A percentile compares a stretch with the other conserved stretches of the same genome.
Conservation (phyloP, 1,140 invertebrate genomes). For the Mya arenaria region DNA sequence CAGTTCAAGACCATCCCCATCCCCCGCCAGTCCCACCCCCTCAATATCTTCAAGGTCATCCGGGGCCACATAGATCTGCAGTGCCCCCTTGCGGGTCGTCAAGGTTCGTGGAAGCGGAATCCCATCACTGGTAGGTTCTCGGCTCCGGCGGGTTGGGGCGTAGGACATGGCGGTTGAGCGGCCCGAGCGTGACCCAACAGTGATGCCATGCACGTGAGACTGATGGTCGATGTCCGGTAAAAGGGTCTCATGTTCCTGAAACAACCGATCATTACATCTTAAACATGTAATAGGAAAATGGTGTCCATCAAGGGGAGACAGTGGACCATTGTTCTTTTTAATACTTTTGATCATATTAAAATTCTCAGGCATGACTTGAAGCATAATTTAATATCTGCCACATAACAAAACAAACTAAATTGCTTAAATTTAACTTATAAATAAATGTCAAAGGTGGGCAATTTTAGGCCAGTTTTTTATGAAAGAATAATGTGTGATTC, state of each 20-base stretch:
- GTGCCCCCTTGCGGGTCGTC: slow-evolving; percentile 73
- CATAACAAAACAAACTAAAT: no score
- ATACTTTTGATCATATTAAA: no score
- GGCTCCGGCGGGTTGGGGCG: neutral
- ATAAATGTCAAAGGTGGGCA: no score
- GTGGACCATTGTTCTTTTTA: no score
- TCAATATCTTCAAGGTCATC: slow-evolving; percentile 58
- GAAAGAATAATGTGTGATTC: no score
- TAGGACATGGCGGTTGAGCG: slow-evolving; percentile 37
- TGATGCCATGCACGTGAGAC: slow-evolving; percentile 73
- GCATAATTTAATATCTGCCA: no score
- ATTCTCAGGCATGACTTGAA: no score
- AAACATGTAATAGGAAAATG: neutral
- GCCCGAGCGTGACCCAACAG: slow-evolving; percentile 59
- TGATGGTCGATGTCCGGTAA: slow-evolving; percentile 53
- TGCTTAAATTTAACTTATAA: no score
- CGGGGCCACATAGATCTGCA: slow-evolving; percentile 75
- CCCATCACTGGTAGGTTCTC: slow-evolving; percentile 58
- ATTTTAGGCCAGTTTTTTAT: no score
- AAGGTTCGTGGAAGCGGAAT: slow-evolving; percentile 74
- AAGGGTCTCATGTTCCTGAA: slow-evolving; percentile 9
- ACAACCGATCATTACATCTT: no score
- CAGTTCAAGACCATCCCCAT: neutral
- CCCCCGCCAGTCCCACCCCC: slow-evolving; percentile 41
- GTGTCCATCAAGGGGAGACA: neutral